phyloP scores from a whole-genome alignment of 2,113 vertebrate species.

The Thamnaconus septentrionalis region DNA sequence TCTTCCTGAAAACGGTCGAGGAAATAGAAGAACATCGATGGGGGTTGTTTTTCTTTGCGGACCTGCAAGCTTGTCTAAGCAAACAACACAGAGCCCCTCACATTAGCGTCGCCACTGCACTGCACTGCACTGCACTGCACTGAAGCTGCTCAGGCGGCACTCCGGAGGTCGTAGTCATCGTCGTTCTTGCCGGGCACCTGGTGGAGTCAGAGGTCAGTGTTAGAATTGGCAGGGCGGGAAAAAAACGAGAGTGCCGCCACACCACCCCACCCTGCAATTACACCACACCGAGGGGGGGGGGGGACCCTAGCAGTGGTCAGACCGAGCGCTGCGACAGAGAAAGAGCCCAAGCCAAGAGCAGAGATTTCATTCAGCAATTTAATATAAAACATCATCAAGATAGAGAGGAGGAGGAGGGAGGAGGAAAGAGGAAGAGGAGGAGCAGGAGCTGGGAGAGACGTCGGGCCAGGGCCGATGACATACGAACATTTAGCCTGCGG shows the following conservation, averaged over 20 bases:
- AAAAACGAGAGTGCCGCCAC: background rate
- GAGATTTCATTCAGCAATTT: slow-evolving; percentile 61
- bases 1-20: no score
- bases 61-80: no score
- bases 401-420: slow-evolving; percentile 12
- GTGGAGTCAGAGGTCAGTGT: slow-evolving; percentile 49
- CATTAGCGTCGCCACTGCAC: no score
- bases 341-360: slow-evolving; percentile 41
- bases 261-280: no score
- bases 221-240: slow-evolving; percentile 22
- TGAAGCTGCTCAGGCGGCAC: slow-evolving; percentile 19
- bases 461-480: slow-evolving; percentile 13
- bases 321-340: background rate
- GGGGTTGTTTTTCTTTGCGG: no score
- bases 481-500: background rate
- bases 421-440: slow-evolving; percentile 29
- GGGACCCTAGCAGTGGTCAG: background rate
- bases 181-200: slow-evolving; percentile 53
- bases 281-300: background rate
- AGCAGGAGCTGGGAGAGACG: slow-evolving; percentile 14
- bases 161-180: slow-evolving; percentile 35
- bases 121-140: no score
- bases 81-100: no score
- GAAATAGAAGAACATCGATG: no score
- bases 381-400: slow-evolving; percentile 65